Evolutionary conservation across 2,113 vertebrate species (phyloP), one percentile per base, ranked within the genome.

Genomic region (Petromus typicus): DNA sequence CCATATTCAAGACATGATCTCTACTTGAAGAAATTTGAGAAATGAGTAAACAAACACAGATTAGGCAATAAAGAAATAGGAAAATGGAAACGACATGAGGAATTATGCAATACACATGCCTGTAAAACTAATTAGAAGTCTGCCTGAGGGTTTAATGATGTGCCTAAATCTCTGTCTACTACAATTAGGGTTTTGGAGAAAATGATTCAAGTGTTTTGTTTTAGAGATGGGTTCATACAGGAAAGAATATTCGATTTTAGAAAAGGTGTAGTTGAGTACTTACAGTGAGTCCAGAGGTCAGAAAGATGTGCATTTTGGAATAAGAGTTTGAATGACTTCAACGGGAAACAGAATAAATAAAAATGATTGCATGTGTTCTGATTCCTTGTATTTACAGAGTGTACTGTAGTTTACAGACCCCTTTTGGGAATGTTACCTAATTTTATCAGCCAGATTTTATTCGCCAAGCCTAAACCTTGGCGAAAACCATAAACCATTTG

Each of bases 91-190:
- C 69, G 54, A 32, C 23, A 61, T 51, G 71, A 93, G 90, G 75
- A 86, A 27, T 20, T 93, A n/a, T 93, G 78, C 37, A 79, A 25
- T 83, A 73, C 1, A 32, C 25, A 32, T 69, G 18, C 89, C 59
- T 93, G 57, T 79, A 54, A 56, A 89, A 82, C 89, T 85, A 90
- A 94, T 94, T 95, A 91, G 90, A 96, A 94, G 83, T 94, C 90
- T 93, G 76, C 84, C 76, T 92, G 10, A 51, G 76, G 30, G 54
- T 27, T 90, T 91, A 63, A 48, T 87, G 40, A 12, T 84, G 37
- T 89, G 51, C 48, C 86, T 93, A 32, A 89, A 89, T 89, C 45
- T 89, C n/a, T 54, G 5, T 91, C 83, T 91, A 66, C 88, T 94
- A 32, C 37, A 67, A 75, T 81, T 61, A 96, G 54, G 69, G 76